Conservation (phyloP, 2,888 invertebrate species). For the Monopis laevigella region DNA sequence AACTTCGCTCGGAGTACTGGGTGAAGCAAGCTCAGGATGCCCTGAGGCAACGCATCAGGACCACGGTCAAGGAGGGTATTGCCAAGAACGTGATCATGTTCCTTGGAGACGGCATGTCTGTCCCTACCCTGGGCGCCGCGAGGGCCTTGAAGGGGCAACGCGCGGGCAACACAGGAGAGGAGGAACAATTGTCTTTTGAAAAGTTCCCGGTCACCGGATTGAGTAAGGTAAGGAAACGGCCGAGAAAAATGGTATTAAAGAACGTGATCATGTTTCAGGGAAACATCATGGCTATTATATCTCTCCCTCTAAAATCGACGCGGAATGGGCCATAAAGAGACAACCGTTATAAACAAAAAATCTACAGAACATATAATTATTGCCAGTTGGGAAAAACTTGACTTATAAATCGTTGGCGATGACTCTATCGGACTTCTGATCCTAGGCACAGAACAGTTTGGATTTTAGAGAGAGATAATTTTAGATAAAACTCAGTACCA, state of each 20-base stretch:
- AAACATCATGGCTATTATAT: too few species aligned
- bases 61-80: slow-evolving; percentile 24
- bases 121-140: slow-evolving; percentile 73
- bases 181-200: slow-evolving; percentile 69
- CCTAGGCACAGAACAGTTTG: background rate
- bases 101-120: slow-evolving; percentile 80
- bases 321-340: too few species aligned
- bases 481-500: too few species aligned
- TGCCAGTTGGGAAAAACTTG: too few species aligned
- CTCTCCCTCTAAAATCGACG: too few species aligned
- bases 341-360: too few species aligned
- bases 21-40: slow-evolving; percentile 42
- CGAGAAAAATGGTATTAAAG: too few species aligned
- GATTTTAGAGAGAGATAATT: background rate
- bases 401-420: too few species aligned
- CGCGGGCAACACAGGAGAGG: slow-evolving; percentile 63
- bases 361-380: too few species aligned
- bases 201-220: slow-evolving; percentile 71
- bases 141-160: slow-evolving; percentile 72
- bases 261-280: too few species aligned
- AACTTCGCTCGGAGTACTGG: slow-evolving; percentile 44
- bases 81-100: slow-evolving; percentile 74
- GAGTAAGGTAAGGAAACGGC: slow-evolving; percentile 57
- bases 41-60: slow-evolving; percentile 37
- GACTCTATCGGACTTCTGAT: too few species aligned